Percentiles rank a stretch among this genome's conserved stretches.
phyloP scores from a whole-genome alignment of 2,888 invertebrate genomes.

The Aricia artaxerxes region DNA sequence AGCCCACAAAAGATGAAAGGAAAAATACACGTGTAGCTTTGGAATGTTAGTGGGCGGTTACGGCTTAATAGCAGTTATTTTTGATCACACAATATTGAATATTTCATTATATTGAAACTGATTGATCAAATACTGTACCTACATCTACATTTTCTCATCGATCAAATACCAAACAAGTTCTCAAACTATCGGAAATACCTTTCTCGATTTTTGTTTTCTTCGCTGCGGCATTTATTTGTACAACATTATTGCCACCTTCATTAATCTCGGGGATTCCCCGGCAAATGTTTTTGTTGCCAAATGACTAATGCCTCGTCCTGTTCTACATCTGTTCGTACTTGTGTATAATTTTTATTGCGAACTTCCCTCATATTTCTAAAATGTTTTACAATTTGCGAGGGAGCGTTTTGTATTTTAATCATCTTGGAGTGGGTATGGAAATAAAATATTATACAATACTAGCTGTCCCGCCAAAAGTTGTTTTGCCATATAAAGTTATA shows the following conservation, averaged over 20 bases:
- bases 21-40: no score
- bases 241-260: conserved; percentile 72
- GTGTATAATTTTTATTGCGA: conserved; percentile 22
- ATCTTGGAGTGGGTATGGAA: neutral
- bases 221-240: conserved; percentile 60
- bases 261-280: conserved; percentile 74
- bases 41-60: no score
- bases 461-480: no score
- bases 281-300: conserved; percentile 72
- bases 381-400: conserved; percentile 2
- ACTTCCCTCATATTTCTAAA: conserved; percentile 23
- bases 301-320: conserved; percentile 66
- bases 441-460: neutral
- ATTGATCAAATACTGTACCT: no score
- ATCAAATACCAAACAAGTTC: neutral
- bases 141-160: no score
- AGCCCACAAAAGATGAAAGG: no score
- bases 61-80: no score
- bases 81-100: no score
- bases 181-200: neutral
- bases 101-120: no score
- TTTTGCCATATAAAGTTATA: no score
- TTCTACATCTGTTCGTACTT: conserved; percentile 40
- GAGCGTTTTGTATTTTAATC: neutral
- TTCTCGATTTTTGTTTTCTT: neutral